These are phyloP conservation scores for Tenebrosternarchus preto DNA, from an alignment of 2,113 vertebrate genomes.

Conservation along the genomic window DNA sequence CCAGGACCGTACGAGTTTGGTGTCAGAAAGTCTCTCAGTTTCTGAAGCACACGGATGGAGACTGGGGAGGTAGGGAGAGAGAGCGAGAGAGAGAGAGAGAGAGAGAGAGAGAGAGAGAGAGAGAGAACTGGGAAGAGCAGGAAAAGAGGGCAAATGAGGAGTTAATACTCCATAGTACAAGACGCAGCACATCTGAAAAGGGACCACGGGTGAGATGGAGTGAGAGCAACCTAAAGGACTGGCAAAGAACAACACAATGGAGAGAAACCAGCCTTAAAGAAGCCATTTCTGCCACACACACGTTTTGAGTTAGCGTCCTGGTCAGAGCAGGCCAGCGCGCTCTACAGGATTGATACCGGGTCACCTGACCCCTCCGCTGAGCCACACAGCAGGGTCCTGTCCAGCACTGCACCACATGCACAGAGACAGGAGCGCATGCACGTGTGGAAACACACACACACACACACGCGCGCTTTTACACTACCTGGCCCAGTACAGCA, in stretches of 20 bases:
- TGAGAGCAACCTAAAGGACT: slow-evolving; percentile 18
- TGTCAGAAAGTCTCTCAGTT: neutral
- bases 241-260: neutral
- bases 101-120: neutral
- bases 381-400: slow-evolving; percentile 67
- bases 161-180: no score
- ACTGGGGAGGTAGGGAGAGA: neutral
- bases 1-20: neutral
- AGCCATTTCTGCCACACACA: slow-evolving; percentile 32
- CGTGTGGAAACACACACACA: slow-evolving; percentile 48
- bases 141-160: no score
- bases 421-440: slow-evolving; percentile 56
- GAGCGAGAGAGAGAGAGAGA: neutral
- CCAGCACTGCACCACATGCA: slow-evolving; percentile 43
- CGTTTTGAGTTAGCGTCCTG: slow-evolving; percentile 73
- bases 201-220: slow-evolving; percentile 2
- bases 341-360: slow-evolving; percentile 54
- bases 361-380: slow-evolving; percentile 54
- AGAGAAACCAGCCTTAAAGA: neutral
- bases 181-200: neutral
- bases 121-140: neutral
- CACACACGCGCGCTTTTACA: slow-evolving; percentile 47
- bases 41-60: neutral
- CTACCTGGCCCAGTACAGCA: slow-evolving; percentile 49
- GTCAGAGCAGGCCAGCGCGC: slow-evolving; percentile 67